These are phyloP conservation scores for Drosophila neonasuta DNA, from an alignment of 2,888 invertebrate species.

Conservation along the genomic window DNA sequence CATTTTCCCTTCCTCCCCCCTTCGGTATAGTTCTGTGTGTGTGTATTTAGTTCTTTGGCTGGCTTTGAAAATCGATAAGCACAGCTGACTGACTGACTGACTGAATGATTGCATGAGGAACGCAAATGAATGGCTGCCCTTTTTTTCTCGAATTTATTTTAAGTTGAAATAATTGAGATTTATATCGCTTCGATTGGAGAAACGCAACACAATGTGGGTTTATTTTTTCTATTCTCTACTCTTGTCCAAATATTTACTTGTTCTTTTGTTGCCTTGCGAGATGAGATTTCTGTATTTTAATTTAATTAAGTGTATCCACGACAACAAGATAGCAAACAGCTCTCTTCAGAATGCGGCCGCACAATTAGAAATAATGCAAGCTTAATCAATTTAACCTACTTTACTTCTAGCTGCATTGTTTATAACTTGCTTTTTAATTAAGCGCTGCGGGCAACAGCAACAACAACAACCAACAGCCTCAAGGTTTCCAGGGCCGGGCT, in stretches of 20 bases:
- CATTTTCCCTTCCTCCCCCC: neutral
- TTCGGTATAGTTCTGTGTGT: neutral
- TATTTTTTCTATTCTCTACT: slow-evolving; percentile 22
- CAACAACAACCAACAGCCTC: neutral
- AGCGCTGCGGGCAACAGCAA: slow-evolving; percentile 7
- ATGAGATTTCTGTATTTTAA: slow-evolving; percentile 43
- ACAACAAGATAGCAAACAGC: slow-evolving; percentile 4
- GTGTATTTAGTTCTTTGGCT: slow-evolving; percentile 24
- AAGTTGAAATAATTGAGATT: slow-evolving; percentile 58
- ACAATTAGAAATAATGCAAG: slow-evolving; percentile 36
- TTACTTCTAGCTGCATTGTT: slow-evolving; percentile 35
- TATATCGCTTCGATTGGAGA: slow-evolving; percentile 46
- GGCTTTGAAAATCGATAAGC: slow-evolving; percentile 64
- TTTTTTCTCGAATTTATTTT: slow-evolving; percentile 22
- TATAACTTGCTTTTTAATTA: slow-evolving; percentile 34
- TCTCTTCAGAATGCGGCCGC: slow-evolving; percentile 3
- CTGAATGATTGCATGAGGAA: slow-evolving; percentile 8
- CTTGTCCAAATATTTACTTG: slow-evolving; percentile 60
- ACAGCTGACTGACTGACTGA: slow-evolving; percentile 21
- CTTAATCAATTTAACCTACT: slow-evolving; percentile 68
- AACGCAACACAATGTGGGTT: neutral
- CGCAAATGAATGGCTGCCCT: slow-evolving; percentile 4
- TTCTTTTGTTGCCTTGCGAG: slow-evolving; percentile 11
- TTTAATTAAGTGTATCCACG: slow-evolving; percentile 52
- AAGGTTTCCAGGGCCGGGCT: slow-evolving; percentile 12